These are phyloP conservation scores for Mastomys natalensis DNA, from an alignment of 2,113 vertebrate species.

Conservation along the genomic window DNA sequence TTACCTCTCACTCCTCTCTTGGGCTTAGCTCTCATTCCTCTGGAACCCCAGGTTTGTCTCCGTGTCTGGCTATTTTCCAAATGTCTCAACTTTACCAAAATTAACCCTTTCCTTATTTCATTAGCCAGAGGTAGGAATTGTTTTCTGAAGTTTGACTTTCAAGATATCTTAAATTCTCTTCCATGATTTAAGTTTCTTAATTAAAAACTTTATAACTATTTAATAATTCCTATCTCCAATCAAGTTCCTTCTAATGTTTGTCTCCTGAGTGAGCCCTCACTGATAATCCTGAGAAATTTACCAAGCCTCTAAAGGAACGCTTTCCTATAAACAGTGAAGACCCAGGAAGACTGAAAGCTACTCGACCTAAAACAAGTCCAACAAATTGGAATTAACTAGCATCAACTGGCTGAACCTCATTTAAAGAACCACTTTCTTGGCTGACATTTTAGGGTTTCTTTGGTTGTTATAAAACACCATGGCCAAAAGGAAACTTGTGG, in stretches of 20 bases:
- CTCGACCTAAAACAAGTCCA: slow-evolving; percentile 12
- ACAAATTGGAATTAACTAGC: slow-evolving; percentile 46
- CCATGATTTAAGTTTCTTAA: not conserved
- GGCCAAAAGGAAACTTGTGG: not conserved
- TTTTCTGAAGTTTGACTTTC: slow-evolving; percentile 11
- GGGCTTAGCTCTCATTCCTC: not conserved
- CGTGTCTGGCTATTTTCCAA: not conserved
- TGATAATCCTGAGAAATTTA: not conserved
- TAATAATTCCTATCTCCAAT: not conserved
- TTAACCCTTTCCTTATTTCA: not conserved
- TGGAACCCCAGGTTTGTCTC: not conserved
- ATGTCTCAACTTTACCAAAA: not conserved
- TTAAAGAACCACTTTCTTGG: not conserved
- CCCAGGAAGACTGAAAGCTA: not conserved
- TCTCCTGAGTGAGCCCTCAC: not conserved
- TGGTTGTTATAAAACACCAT: not conserved
- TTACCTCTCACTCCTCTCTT: not conserved
- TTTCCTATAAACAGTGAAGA: not conserved
- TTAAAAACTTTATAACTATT: not conserved
- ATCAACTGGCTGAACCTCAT: slow-evolving; percentile 49
- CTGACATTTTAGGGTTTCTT: not conserved
- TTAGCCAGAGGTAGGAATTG: not conserved
- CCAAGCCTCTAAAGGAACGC: slow-evolving; percentile 11
- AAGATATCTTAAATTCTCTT: not conserved
- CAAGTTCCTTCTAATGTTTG: not conserved